A percentile compares a stretch with the other conserved stretches of the same genome.
Evolutionary conservation across 2,888 invertebrate genomes (phyloP).

Genomic region (Bruchidius siliquastri): DNA sequence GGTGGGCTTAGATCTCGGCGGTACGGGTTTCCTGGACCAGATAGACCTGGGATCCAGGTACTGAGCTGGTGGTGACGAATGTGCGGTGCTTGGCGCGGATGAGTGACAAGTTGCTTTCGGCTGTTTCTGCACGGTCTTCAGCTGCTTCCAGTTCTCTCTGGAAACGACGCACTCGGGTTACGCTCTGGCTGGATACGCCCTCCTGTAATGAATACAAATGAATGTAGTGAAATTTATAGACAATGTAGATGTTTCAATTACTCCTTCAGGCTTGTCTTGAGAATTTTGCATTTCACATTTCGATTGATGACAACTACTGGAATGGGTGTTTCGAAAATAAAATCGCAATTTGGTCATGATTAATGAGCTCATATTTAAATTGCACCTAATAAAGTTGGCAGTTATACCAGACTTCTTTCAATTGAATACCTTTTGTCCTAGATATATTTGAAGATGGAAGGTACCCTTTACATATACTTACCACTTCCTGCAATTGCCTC

Average conservation of each 20-base stretch:
- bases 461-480: conserved; percentile 38
- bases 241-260: not conserved
- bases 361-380: too few species aligned
- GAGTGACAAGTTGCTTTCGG: conserved; percentile 89
- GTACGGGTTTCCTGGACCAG: conserved; percentile 78
- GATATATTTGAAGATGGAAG: too few species aligned
- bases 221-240: too few species aligned
- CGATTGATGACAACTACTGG: too few species aligned
- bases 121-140: conserved; percentile 92
- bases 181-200: conserved; percentile 86
- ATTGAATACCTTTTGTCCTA: too few species aligned
- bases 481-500: conserved; percentile 91
- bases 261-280: too few species aligned
- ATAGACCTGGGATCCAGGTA: conserved; percentile 88
- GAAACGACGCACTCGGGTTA: conserved; percentile 95
- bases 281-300: too few species aligned
- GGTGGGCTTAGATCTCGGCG: conserved; percentile 38
- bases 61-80: conserved; percentile 90
- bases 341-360: too few species aligned
- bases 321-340: too few species aligned
- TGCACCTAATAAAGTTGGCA: too few species aligned
- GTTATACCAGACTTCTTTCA: too few species aligned
- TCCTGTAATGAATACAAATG: conserved; percentile 56
- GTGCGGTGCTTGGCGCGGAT: conserved; percentile 98
- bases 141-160: conserved; percentile 97